Evolutionary conservation across 2,113 vertebrate species (phyloP).

Genomic region (Hippocampus barbouri): DNA sequence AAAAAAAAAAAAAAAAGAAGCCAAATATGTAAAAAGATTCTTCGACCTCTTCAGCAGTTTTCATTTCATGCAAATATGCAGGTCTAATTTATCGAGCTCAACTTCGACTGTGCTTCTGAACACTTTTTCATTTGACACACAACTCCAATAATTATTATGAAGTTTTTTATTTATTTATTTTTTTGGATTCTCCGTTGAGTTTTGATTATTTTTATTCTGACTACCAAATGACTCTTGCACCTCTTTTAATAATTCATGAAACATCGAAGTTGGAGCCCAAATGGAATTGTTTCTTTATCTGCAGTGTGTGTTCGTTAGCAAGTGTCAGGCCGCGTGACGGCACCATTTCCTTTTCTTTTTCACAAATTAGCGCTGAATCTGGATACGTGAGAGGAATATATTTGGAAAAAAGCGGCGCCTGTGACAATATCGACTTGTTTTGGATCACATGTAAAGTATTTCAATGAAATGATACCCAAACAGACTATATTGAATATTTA

Average conservation of each 20-base stretch:
- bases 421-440: neutral
- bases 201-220: slow-evolving; percentile 30
- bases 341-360: neutral
- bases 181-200: slow-evolving; percentile 12
- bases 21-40: neutral
- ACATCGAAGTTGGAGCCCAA: slow-evolving; percentile 20
- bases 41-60: slow-evolving; percentile 8
- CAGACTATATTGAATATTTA: neutral
- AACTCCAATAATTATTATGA: slow-evolving; percentile 16
- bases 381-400: neutral
- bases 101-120: slow-evolving; percentile 12
- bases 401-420: neutral
- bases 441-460: neutral
- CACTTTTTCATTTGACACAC: slow-evolving; percentile 35
- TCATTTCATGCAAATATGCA: slow-evolving; percentile 23
- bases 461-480: neutral
- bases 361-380: neutral
- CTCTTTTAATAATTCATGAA: slow-evolving; percentile 43
- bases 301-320: neutral
- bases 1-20: no score
- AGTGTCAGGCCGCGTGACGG: neutral
- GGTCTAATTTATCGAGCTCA: slow-evolving; percentile 29
- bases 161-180: neutral
- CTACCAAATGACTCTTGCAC: slow-evolving; percentile 40
- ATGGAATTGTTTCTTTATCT: slow-evolving; percentile 18